phyloP scores from a whole-genome alignment of 2,888 invertebrate species.

The Mallateleia sp. region DNA sequence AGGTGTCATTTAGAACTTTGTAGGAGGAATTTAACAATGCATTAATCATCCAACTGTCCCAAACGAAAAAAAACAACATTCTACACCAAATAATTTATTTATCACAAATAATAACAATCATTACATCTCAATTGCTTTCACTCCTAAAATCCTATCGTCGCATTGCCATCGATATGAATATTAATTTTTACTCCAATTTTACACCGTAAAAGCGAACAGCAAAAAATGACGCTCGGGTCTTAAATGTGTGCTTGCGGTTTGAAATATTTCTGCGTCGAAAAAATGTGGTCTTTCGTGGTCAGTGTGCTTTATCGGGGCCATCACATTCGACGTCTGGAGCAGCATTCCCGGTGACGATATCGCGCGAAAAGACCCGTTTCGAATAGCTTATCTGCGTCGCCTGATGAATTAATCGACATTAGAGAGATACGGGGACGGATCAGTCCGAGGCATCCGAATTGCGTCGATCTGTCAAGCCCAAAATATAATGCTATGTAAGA shows the following conservation, averaged over 20 bases:
- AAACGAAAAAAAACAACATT: neutral
- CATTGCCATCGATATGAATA: no score
- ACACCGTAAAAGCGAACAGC: constrained; percentile 14
- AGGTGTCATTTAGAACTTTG: constrained; percentile 3
- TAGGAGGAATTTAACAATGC: neutral
- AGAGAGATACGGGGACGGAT: constrained; percentile 81
- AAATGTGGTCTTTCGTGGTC: constrained; percentile 53
- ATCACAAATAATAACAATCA: no score
- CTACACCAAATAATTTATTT: no score
- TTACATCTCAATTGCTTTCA: neutral
- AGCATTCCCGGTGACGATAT: constrained; percentile 81
- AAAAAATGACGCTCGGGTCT: constrained; percentile 33
- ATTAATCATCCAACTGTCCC: neutral
- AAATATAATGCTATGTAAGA: constrained; percentile 78
- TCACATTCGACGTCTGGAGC: constrained; percentile 59
- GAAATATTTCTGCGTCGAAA: constrained; percentile 34
- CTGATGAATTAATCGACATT: constrained; percentile 89
- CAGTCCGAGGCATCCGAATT: constrained; percentile 84
- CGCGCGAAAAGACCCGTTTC: constrained; percentile 82
- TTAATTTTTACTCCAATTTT: no score
- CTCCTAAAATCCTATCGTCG: neutral
- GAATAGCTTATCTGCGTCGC: constrained; percentile 82
- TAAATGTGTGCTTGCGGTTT: constrained; percentile 14
- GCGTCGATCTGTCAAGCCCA: constrained; percentile 85
- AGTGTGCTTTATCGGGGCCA: constrained; percentile 61